Conservation (phyloP, 1,140 invertebrate genomes). For the Dendrolimus kikuchii region DNA sequence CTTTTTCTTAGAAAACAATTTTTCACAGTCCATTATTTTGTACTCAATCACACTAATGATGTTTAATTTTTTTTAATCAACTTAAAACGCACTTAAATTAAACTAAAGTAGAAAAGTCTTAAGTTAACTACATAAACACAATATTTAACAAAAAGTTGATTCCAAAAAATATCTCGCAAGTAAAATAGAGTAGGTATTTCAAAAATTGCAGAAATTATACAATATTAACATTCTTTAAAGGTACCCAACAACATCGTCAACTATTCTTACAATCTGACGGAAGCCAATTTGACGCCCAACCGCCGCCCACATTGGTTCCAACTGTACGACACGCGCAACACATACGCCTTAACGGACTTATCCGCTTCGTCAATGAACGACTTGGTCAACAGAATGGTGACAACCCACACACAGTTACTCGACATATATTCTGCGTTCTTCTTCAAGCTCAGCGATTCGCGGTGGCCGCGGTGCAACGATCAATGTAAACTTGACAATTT, state of each 20-base stretch:
- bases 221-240: too few species aligned
- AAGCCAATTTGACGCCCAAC: constrained; percentile 77
- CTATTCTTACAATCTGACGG: constrained; percentile 84
- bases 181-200: too few species aligned
- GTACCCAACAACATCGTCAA: constrained; percentile 79
- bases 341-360: constrained; percentile 73
- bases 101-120: too few species aligned
- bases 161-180: too few species aligned
- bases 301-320: constrained; percentile 76
- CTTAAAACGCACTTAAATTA: too few species aligned
- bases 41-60: too few species aligned
- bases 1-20: too few species aligned
- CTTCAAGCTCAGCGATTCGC: constrained; percentile 73
- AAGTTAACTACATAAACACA: too few species aligned
- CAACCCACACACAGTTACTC: constrained; percentile 34
- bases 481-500: constrained; percentile 73
- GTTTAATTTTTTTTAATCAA: too few species aligned
- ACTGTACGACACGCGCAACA: constrained; percentile 79
- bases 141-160: too few species aligned
- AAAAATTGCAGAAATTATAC: too few species aligned
- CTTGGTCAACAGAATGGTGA: constrained; percentile 71
- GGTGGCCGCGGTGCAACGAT: constrained; percentile 69
- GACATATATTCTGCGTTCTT: constrained; percentile 65
- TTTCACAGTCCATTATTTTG: too few species aligned
- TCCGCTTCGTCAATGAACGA: constrained; percentile 61